Evolutionary conservation across 2,797 vertebrate species (phyloP).

Genomic region (Morus bassanus): DNA sequence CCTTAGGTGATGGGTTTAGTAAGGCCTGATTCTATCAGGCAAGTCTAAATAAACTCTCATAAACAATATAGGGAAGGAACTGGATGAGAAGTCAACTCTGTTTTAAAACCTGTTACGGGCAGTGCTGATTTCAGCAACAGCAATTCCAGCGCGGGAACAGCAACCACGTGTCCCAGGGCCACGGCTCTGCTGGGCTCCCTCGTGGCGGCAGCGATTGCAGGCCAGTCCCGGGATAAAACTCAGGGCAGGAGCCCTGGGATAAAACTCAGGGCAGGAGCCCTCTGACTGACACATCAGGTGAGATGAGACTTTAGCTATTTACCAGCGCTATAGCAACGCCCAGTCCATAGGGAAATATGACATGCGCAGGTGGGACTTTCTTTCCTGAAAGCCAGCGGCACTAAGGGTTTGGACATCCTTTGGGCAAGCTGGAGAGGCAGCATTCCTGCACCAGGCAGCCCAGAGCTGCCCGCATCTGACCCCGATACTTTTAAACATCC

Average conservation of each 20-base stretch:
- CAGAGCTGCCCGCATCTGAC: not conserved
- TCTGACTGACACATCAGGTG: not conserved
- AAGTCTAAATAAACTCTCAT: not conserved
- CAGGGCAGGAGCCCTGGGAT: too few species aligned
- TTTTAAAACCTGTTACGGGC: fast-evolving
- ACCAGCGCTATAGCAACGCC: fast-evolving
- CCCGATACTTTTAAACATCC: fast-evolving
- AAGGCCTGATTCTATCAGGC: not conserved
- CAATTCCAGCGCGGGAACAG: not conserved
- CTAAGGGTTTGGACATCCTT: fast-evolving
- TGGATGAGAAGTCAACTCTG: not conserved
- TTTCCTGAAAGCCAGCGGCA: fast-evolving
- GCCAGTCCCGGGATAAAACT: not conserved
- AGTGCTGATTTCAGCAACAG: fast-evolving
- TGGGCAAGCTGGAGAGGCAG: not conserved
- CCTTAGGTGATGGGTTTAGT: not conserved
- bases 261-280: too few species aligned
- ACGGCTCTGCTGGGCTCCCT: fast-evolving
- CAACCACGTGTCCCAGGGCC: not conserved
- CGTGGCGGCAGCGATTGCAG: fast-evolving
- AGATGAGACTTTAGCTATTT: not conserved
- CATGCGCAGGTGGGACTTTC: fast-evolving
- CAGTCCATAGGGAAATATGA: fast-evolving
- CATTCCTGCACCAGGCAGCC: not conserved
- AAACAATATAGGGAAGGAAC: fast-evolving